Percentiles rank a stretch among this genome's conserved stretches.
phyloP scores from a whole-genome alignment of 2,797 vertebrate genomes.

The Lithobates pipiens region DNA sequence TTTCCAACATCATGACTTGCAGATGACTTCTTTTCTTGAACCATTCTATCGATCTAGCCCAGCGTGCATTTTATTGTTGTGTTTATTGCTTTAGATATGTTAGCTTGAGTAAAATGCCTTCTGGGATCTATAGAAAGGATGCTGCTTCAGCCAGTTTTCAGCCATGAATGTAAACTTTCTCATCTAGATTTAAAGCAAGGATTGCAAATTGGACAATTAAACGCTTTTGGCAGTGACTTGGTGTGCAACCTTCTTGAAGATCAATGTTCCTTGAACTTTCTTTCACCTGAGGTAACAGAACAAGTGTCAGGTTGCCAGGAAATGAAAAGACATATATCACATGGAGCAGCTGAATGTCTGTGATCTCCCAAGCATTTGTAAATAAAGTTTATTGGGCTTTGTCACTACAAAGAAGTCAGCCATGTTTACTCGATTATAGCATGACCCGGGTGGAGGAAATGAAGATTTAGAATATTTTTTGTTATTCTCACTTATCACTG shows the following conservation, averaged over 20 bases:
- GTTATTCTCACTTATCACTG: neutral
- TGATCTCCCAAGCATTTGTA: constrained; percentile 50
- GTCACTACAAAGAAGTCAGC: constrained; percentile 40
- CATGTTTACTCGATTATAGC: constrained; percentile 13
- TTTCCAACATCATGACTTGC: neutral
- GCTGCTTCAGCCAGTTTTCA: constrained; percentile 18
- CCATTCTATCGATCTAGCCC: constrained; percentile 1
- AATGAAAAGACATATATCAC: constrained; percentile 56
- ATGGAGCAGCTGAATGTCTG: constrained; percentile 13
- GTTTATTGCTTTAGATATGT: constrained; percentile 23
- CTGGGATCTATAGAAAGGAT: constrained; percentile 20
- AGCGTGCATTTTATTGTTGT: constrained; percentile 12
- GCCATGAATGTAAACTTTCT: constrained; percentile 41
- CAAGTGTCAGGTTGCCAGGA: constrained; percentile 54
- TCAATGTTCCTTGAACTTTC: constrained; percentile 54
- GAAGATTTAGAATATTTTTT: neutral
- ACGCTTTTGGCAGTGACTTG: constrained; percentile 4
- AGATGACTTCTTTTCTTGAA: constrained; percentile 3
- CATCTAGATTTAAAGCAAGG: constrained; percentile 25
- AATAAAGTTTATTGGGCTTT: constrained; percentile 48
- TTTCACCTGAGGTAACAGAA: constrained; percentile 45
- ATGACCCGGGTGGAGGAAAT: constrained; percentile 19
- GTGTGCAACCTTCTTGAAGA: constrained; percentile 22
- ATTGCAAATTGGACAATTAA: constrained; percentile 7
- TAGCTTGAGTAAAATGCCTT: constrained; percentile 14